Base-by-base conservation (phyloP, 2,888 invertebrate species). In the Dione vanillae region DNA sequence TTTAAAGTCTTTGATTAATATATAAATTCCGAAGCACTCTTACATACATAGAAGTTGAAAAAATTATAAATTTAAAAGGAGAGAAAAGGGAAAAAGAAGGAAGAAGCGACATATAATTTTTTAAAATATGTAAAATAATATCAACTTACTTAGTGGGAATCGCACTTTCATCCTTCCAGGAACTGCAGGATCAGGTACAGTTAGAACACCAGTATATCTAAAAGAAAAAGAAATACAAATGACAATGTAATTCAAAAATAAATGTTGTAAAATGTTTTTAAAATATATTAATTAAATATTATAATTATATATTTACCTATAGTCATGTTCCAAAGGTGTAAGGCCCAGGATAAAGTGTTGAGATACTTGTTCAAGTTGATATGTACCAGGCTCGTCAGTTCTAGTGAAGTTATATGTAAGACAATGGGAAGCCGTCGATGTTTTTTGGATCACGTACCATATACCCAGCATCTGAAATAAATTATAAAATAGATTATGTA, bases 401-500 rank as follows among this genome's bases (percentile, higher is more conserved):
- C 90, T 91, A 0, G 96, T 96, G 88, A 96, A 96, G 89, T 97
- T 97, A 87, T 97, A 97, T 1, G 95, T 95, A 79, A 97, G 94
- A 86, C 97, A 97, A 78, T 95, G 94, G 68, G 97, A 97, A 0
- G 96, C 96, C 0, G 97, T 97, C 9, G 96, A 96, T 1, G 97
- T 97, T 88, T 97, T 97, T 87, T 97, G 96, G 49, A 97, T 94
- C 14, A 96, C 97, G 85, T 96, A 96, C 97, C 97, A 97, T 16
- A 96, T 87, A 0, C 97, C 97, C 70, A 97, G 87, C 87, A 97
- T 94, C 97, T 97, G 87, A 62, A 90, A 78, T n/a, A n/a, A n/a
- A n/a, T n/a, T n/a, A n/a, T n/a, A n/a, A n/a, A n/a, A n/a, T n/a
- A n/a, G n/a, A n/a, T n/a, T n/a, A n/a, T n/a, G n/a, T n/a, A n/a